phyloP scores from a whole-genome alignment of 2,113 vertebrate species.

The Macheiramphus alcinus region DNA sequence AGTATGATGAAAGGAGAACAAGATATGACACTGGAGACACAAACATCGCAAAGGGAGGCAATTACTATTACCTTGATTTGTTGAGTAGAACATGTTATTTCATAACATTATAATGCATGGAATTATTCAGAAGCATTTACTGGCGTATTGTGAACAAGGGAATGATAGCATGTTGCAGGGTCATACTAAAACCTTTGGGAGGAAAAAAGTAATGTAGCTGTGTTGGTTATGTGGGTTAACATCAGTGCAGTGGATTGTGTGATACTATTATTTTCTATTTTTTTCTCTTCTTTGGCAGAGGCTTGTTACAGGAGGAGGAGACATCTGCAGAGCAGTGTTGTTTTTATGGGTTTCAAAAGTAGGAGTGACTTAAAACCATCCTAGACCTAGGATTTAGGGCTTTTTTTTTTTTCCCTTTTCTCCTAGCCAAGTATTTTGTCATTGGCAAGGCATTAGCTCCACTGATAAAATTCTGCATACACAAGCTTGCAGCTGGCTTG shows the following conservation, averaged over 20 bases:
- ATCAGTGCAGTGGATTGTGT: background rate
- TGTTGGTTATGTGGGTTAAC: background rate
- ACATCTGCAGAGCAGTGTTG: background rate
- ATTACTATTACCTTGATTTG: background rate
- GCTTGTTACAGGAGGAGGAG: background rate
- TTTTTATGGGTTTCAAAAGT: background rate
- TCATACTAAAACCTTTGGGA: background rate
- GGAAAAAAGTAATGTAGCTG: background rate
- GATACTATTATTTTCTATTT: rapidly evolving
- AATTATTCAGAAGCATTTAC: background rate
- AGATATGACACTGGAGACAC: background rate
- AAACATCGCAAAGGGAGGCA: background rate
- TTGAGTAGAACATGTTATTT: background rate
- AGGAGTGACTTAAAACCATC: background rate
- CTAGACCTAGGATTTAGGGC: background rate
- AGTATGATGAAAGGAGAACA: background rate
- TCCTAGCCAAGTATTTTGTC: background rate
- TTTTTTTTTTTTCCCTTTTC: background rate
- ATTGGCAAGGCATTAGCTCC: background rate
- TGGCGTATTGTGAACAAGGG: background rate
- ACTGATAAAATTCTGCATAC: background rate
- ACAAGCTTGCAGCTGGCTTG: background rate
- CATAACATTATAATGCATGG: background rate
- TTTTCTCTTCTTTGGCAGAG: background rate
- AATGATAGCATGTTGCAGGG: background rate